A percentile compares a stretch with the other conserved stretches of the same genome.
phyloP scores from a whole-genome alignment of 1,140 invertebrate genomes.

The Plectrocnemia conspersa region DNA sequence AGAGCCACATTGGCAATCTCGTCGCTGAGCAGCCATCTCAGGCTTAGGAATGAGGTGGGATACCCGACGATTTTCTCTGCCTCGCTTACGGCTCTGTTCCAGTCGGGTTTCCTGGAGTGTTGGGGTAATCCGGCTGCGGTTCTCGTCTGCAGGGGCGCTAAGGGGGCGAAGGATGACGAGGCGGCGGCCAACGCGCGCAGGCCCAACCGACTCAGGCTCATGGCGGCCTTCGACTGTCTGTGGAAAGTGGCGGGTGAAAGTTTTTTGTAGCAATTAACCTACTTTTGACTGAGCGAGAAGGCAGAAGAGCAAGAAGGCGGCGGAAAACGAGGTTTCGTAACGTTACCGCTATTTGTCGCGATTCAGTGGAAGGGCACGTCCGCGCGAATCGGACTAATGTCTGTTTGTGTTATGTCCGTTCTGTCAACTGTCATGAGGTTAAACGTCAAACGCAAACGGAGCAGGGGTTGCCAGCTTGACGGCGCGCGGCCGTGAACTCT shows the following conservation, averaged over 20 bases:
- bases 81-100: slow-evolving; percentile 83
- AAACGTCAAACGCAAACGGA: background rate
- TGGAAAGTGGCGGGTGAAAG: slow-evolving; percentile 28
- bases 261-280: slow-evolving; percentile 31
- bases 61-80: slow-evolving; percentile 91
- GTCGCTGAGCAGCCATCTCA: slow-evolving; percentile 81
- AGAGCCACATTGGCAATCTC: slow-evolving; percentile 86
- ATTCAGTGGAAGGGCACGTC: no score
- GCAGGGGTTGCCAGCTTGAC: background rate
- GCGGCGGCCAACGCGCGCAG: background rate
- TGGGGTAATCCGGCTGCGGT: slow-evolving; percentile 34
- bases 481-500: background rate
- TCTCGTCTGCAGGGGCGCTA: background rate
- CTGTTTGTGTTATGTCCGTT: no score
- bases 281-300: slow-evolving; percentile 15
- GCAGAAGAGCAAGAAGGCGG: background rate
- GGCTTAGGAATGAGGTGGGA: slow-evolving; percentile 81
- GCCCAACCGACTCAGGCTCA: slow-evolving; percentile 15
- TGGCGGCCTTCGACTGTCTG: background rate
- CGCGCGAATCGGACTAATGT: no score
- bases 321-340: background rate
- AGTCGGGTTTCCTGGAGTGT: slow-evolving; percentile 65
- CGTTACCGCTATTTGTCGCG: no score
- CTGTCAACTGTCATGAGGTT: slow-evolving; percentile 7
- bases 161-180: background rate